Evolutionary conservation across 2,888 invertebrate species (phyloP).

Genomic region (Kryphioiulus occultus): DNA sequence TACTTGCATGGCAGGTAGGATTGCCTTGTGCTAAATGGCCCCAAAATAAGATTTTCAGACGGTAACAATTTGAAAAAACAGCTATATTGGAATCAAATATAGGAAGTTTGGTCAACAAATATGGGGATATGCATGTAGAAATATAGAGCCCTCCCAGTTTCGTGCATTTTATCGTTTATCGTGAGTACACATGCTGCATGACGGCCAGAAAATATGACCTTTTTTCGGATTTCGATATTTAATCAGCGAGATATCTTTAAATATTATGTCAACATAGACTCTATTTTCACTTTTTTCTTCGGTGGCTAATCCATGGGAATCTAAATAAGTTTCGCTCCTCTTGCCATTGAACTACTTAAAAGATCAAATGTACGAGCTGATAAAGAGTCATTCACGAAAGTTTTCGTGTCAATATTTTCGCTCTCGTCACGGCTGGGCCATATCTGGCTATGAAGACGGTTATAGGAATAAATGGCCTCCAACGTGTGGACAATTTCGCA

Average conservation of each 20-base stretch:
- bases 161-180: neutral
- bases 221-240: neutral
- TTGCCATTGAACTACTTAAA: neutral
- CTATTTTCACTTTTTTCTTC: conserved; percentile 5
- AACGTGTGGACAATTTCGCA: neutral
- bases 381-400: neutral
- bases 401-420: neutral
- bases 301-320: neutral
- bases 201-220: neutral
- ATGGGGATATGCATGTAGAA: neutral
- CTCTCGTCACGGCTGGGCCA: neutral
- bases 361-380: neutral
- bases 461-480: neutral
- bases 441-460: neutral
- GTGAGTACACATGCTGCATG: neutral
- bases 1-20: no score
- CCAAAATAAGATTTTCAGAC: no score
- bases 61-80: no score
- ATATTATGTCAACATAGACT: neutral
- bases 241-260: neutral
- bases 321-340: neutral
- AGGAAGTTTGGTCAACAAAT: neutral
- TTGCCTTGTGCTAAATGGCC: no score
- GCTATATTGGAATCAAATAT: neutral
- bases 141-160: neutral